Evolutionary conservation across 2,888 invertebrate genomes (phyloP), one percentile per base, ranked within the genome.

Genomic region (Sussaba pulchella): DNA sequence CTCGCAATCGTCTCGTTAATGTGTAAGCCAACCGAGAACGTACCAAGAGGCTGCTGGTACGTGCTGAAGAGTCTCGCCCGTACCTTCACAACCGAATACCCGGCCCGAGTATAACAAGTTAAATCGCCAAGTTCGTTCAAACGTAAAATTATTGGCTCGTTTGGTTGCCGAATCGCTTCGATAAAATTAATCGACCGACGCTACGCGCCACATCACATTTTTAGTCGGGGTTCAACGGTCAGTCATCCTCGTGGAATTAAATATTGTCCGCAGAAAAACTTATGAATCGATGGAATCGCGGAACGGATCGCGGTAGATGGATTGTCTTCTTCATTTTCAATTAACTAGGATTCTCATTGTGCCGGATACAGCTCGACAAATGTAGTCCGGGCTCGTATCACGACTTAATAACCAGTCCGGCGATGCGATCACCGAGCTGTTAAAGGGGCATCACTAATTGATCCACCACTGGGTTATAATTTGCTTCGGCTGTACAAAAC

Each of bases 41-140:
- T 77, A 77, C 76, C 76, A 71, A 70, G 70, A 70, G 70, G 45
- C 57, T 47, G 64, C 26, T 77, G 76, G 76, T 77, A 77, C 76
- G 76, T 64, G 76, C 64, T 54, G 63, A 77, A 70, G 76, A 77
- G 76, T 64, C 45, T 57, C 54, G 19, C 41, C 57, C 31, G 31
- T 61, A 43, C 59, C 21, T 26, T n/a, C n/a, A n/a, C 54, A 47
- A 36, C 41, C 61, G 67, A 50, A 63, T 52, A 52, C 24, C 39
- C 72, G 4, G 31, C 39, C 14, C 45, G 26, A n/a, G 17, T 9
- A 10, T 21, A 31, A 14, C 50, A 24, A 9, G 59, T 39, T 14
- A 52, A 71, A 71, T 70, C 52, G 63, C 47, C 17, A 77, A 77
- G 70, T 70, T 70, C 70, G 70, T 64, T 70, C 47, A 70, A 64